Base-by-base conservation (phyloP, 2,113 vertebrate genomes). In the Syrmaticus mikado region DNA sequence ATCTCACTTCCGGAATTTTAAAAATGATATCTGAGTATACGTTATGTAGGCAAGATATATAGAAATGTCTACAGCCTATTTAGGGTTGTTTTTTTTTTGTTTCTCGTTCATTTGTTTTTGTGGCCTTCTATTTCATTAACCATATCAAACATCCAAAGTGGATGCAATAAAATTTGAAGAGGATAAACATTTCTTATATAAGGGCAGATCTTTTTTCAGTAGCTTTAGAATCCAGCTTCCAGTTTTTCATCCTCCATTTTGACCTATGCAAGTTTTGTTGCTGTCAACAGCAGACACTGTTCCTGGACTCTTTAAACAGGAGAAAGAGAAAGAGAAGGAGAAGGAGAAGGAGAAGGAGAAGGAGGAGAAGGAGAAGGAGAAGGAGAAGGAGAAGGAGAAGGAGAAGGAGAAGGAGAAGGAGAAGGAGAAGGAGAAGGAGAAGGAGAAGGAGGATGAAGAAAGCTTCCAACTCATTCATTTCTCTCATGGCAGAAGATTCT, bases 141-240 rank as follows among this genome's bases (percentile, higher is more conserved):
- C 7, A 3, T 30, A 34, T 5, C 21, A 53, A 40, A 7, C 43
- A 45, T n/a, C 6, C 32, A 65, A 65, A 86, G 6, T 38, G 9
- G 10, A 67, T 27, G 5, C 1, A 82, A 62, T 50, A 27, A 1
- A 16, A 48, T 62, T 85, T 60, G 36, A 73, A 87, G 14, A 70
- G 1, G 3, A 65, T 16, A 77, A 95, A 66, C 1, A 16, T 73
- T 85, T 79, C 7, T 50, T 74, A 55, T 19, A 4, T 66, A 73
- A 82, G n/a, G 46, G 15, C 2, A 57, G 3, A 21, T 85, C 38
- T 88, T 21, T 7, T 85, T 87, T 82, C 30, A 8, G 22, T 68
- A 85, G 13, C n/a, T 93, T 27, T 92, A 61, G 40, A 61, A 70
- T 92, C 17, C 60, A 85, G 11, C 13, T 90, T 92, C 91, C 36